Conservation (phyloP, 1,140 invertebrate species). For the Nilaparvata lugens region DNA sequence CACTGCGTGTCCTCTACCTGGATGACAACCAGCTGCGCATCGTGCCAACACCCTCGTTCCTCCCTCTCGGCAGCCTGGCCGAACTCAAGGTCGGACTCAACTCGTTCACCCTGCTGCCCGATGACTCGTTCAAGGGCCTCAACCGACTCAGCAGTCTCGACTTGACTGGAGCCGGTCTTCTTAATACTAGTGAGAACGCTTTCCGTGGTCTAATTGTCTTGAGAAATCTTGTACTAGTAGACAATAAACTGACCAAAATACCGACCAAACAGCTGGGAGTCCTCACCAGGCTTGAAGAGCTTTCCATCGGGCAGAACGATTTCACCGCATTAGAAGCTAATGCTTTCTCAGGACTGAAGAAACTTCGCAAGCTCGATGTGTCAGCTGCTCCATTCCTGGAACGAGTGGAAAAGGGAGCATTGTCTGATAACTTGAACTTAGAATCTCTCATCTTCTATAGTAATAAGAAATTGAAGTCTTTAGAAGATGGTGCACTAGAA, state of each 20-base stretch:
- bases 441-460: constrained; percentile 64
- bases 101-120: constrained; percentile 58
- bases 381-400: constrained; percentile 61
- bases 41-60: constrained; percentile 62
- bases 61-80: constrained; percentile 59
- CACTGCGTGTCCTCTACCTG: constrained; percentile 66
- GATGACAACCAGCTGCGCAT: constrained; percentile 73
- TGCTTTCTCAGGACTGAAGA: constrained; percentile 64
- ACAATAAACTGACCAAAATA: constrained; percentile 62
- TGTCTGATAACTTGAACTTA: constrained; percentile 68
- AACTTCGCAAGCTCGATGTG: constrained; percentile 64
- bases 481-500: constrained; percentile 64
- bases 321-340: constrained; percentile 55
- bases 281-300: constrained; percentile 64
- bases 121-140: constrained; percentile 64
- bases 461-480: constrained; percentile 57
- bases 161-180: constrained; percentile 65
- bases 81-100: constrained; percentile 78
- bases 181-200: constrained; percentile 61
- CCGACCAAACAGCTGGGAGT: constrained; percentile 62
- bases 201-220: constrained; percentile 65
- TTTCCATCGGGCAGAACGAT: constrained; percentile 73
- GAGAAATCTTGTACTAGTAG: constrained; percentile 62
- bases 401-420: constrained; percentile 61
- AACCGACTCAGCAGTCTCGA: constrained; percentile 64